Base-by-base conservation (phyloP, 2,888 invertebrate species). In the Oegoconia quadripuncta region DNA sequence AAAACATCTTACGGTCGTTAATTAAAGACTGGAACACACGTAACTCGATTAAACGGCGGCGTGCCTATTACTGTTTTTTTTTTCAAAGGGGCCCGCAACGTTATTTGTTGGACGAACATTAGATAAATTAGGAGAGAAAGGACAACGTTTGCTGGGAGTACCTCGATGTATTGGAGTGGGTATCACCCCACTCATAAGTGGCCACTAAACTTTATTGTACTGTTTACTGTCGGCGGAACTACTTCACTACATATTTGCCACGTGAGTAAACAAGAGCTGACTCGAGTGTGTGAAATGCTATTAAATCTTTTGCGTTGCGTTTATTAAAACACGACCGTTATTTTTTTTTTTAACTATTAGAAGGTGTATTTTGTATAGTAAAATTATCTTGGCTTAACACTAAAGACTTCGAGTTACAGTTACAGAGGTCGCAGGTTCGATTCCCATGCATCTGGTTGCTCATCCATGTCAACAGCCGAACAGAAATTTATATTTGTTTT, bases 191-290 rank as follows among this genome's bases (percentile, higher is more conserved):
- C 64, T 68, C 72, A 71, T 75, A 74, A 79, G 78, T 75, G 75
- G 71, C 67, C 62, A 75, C 76, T 78, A 78, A 80, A 78, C 66
- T 78, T 77, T 78, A 80, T 77, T 74, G 70, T 75, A 64, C 68
- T 75, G 78, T 79, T 80, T 79, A 80, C 71, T 74, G 73, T 53
- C 61, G 51, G 43, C 50, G 55, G 56, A 64, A 65, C 64, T 68
- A 65, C 64, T 59, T 60, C 52, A 55, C 55, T 53, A 50, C n/a
- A n/a, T 55, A 49, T 59, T 60, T 56, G 48, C 40, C 31, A 38
- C 46, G 49, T 46, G 50, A 46, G 41, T 50, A 42, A 46, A 50
- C 50, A 48, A 15, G n/a, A 12, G 26, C 23, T 18, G 6, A 11
- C 6, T 13, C 27, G 30, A 13, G 23, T 9, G 34, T 34, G 27